Evolutionary conservation across 2,888 invertebrate species (phyloP).

Genomic region (Drosophila rellima): DNA sequence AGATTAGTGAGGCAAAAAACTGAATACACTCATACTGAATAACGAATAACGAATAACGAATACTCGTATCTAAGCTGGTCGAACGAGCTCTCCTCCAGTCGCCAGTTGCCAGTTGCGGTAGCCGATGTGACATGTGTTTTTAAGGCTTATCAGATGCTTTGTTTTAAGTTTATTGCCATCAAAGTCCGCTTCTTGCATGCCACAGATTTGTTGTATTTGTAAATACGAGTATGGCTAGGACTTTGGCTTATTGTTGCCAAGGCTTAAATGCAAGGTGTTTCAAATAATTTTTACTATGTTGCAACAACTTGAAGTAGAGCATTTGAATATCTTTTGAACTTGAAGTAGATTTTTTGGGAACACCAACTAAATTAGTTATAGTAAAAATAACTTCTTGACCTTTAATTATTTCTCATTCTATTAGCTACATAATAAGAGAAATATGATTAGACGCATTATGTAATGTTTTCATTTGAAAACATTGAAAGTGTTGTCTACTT

Average conservation of each 20-base stretch:
- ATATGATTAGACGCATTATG: no score
- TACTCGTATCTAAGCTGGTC: constrained; percentile 25
- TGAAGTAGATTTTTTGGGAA: background rate
- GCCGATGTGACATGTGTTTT: constrained; percentile 63
- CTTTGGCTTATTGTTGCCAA: constrained; percentile 4
- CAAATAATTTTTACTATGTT: background rate
- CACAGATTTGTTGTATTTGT: constrained; percentile 37
- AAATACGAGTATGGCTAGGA: constrained; percentile 11
- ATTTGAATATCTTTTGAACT: no score
- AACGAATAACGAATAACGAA: constrained; percentile 7
- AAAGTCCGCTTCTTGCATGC: constrained; percentile 38
- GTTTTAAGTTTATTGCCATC: constrained; percentile 48
- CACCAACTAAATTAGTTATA: no score
- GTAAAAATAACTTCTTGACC: no score
- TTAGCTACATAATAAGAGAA: no score
- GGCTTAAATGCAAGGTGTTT: constrained; percentile 3
- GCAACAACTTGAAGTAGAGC: background rate
- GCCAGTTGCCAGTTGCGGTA: constrained; percentile 6
- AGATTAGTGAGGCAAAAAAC: constrained; percentile 58
- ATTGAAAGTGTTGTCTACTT: no score
- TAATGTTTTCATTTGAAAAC: no score
- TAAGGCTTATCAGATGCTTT: constrained; percentile 55
- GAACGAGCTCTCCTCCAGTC: constrained; percentile 8
- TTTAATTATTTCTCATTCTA: no score
- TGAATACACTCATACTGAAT: constrained; percentile 19